Conservation (phyloP, 2,797 vertebrate species). For the Acipenser oxyrinchus region DNA sequence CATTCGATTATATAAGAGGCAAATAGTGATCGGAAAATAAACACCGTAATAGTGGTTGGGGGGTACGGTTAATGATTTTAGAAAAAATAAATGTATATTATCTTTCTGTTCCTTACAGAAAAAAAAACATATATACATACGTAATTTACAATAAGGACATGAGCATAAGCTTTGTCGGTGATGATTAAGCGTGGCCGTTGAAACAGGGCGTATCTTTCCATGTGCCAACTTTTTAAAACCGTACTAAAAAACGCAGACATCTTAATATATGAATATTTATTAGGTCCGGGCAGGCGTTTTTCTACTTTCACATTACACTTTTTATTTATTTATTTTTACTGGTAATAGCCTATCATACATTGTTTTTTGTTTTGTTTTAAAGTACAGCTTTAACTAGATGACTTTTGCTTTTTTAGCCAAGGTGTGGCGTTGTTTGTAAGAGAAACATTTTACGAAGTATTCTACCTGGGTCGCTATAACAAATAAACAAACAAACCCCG, state of each 20-base stretch:
- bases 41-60: too few relatives aligned
- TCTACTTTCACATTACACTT: constrained; percentile 19
- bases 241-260: constrained; percentile 32
- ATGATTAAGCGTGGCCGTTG: constrained; percentile 15
- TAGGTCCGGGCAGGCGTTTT: constrained; percentile 40
- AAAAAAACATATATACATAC: neutral
- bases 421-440: constrained; percentile 35
- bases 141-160: constrained; percentile 11
- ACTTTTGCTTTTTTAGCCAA: constrained; percentile 38
- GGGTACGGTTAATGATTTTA: neutral
- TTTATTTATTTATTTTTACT: neutral
- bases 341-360: too few relatives aligned
- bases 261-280: constrained; percentile 61
- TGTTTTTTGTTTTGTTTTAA: constrained; percentile 6
- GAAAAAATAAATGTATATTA: neutral
- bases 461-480: too few relatives aligned
- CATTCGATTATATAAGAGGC: constrained; percentile 8
- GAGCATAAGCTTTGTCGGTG: constrained; percentile 22
- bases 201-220: constrained; percentile 49
- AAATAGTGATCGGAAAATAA: neutral
- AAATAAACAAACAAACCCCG: too few relatives aligned
- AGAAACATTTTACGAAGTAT: neutral
- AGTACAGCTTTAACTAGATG: constrained; percentile 25
- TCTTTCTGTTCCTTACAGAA: neutral
- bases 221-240: constrained; percentile 39